Base-by-base conservation (phyloP, 2,888 invertebrate genomes). In the Mechanitis messenoides region DNA sequence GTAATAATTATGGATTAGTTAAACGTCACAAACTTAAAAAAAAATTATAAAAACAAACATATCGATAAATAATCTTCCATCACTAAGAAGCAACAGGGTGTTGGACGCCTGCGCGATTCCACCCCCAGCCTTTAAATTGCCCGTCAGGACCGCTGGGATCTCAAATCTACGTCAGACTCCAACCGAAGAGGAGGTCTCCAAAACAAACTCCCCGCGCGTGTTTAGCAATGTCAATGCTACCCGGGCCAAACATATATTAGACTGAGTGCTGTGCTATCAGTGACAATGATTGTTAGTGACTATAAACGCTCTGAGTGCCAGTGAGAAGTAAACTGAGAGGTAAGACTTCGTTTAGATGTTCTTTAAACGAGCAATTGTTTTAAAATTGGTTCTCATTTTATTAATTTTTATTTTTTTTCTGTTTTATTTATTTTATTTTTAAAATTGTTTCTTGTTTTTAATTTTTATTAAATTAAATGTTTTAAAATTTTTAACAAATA, bases 61-160 rank as follows among this genome's bases (percentile, higher is more conserved):
- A 75, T 82, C 83, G 83, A 83, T 66, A 74, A 12, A 54, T 66
- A 20, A 45, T 45, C 35, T 35, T 54, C 60, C 83, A 63, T 71
- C 76, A 68, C 84, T 80, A 78, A 65, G 88, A 88, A 87, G 89
- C 89, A 89, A 89, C 89, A 89, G 89, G 89, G 89, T 89, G 85
- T 83, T 79, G 81, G 82, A 88, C 89, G 89, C 89, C 81, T 89
- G 89, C 89, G 89, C 89, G 87, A 76, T 80, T 72, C 80, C 78
- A 79, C 81, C 87, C 79, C 56, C 53, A 66, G 68, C 66, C 66
- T 73, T 69, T 87, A 88, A 85, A 87, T 76, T 72, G 78, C 70
- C 74, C 71, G 72, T 77, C 78, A 74, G 81, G 75, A 72, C 72
- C 70, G 75, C 68, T 76, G 68, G 69, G 76, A 71, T 73, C 78